Evolutionary conservation across 2,888 invertebrate genomes (phyloP), one percentile per base, ranked within the genome.

Genomic region (Tenthredo livida): DNA sequence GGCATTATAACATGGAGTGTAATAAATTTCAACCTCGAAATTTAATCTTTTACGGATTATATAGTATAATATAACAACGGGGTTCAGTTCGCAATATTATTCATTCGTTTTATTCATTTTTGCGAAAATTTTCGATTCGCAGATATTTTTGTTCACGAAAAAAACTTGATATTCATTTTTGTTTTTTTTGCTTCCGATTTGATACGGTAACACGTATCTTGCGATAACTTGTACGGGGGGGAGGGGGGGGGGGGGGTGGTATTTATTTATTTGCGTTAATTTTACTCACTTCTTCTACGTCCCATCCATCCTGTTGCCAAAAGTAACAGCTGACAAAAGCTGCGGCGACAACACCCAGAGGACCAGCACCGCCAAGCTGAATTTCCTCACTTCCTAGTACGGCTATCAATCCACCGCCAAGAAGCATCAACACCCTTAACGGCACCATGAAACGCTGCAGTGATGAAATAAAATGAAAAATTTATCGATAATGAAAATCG

Each of bases 321-420:
- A 96, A 96, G 89, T 96, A 95, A 89, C 97, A 95, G 37, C 97
- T 97, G 83, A 97, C 95, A 92, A 98, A 98, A 0, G 97, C 97
- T 5, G 97, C 96, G 9, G 97, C 96, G 5, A 98, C 97, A 17
- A 97, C 97, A 6, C 95, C 98, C 65, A 99, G 94, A 4, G 98
- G 98, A 21, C 98, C 97, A 90, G 96, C 95, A 86, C 96, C 96
- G 5, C 96, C 95, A 86, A 96, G 94, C 50, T 93, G 97, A 85
- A 98, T 95, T 86, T 96, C 95, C 88, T 97, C 97, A 88, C 98
- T 98, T 15, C 98, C 98, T 90, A 98, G 96, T 82, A 98, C 97
- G 1, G 97, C 96, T 89, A 98, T 94, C 86, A 98, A 94, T 4
- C 98, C 98, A 3, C 97, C 97, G 12, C 96, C 95, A 86, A 98